Base-by-base conservation (phyloP, 1,140 invertebrate species). In the Hyphantria cunea region DNA sequence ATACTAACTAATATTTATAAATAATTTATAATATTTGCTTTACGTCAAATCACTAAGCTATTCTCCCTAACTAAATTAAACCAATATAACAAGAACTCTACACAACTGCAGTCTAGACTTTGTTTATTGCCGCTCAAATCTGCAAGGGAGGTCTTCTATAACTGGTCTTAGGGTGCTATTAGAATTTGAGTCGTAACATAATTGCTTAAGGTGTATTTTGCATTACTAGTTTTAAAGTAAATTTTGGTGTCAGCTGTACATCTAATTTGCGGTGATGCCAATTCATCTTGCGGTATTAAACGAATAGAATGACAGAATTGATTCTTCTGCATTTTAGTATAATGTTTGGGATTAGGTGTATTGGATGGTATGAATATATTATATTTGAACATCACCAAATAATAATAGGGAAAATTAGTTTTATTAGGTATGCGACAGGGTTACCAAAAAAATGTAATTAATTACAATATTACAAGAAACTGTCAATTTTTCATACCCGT, bases 221-320 rank as follows among this genome's bases (percentile, higher is more conserved):
- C 5, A 48, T 31, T 64, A 37, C 12, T 59, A 52, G 50, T 66
- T 45, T 33, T 45, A 53, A 48, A 63, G 59, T 66, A 70, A 62
- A 67, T 63, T 25, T 66, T 13, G 52, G 34, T 53, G 73, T 80
- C 74, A 79, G 68, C 63, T 77, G 72, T 67, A 66, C 39, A 17
- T 56, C 59, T 71, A 74, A 76, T 83, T 82, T 80, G 78, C 68
- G 80, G 79, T 77, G 49, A 64, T 55, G 66, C 53, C 74, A 65
- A 82, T 83, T 80, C 76, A 80, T 82, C 78, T 74, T 53, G 53
- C 14, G 72, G 76, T 54, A 77, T 82, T 80, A 80, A 55, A 61
- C 51, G 62, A 51, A 37, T 32, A 70, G 51, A 68, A 65, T 67
- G 53, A 69, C 62, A 64, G 64, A 60, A 70, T 70, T 52, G 66